Evolutionary conservation across 2,113 vertebrate species (phyloP), one percentile per base, ranked within the genome.

Genomic region (Monopterus albus): DNA sequence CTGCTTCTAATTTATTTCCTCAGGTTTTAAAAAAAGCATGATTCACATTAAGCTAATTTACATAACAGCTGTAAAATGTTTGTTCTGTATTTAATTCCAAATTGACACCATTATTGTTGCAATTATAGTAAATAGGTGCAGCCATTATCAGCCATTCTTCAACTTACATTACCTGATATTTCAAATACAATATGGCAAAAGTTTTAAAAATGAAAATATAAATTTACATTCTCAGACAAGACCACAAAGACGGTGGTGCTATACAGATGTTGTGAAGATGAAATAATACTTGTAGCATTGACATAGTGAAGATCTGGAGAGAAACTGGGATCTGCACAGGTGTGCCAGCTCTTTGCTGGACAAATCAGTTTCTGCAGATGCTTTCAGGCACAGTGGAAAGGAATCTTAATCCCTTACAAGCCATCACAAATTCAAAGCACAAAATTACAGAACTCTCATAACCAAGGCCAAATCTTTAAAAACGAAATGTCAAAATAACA

Each of bases 381-480:
- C 40, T 77, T 78, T 78, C 53, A 67, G 60, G 76, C 55, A 57
- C 47, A 51, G 20, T 55, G 52, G 42, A n/a, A n/a, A n/a, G n/a
- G n/a, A n/a, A n/a, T n/a, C n/a, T n/a, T n/a, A n/a, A n/a, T n/a
- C n/a, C n/a, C n/a, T n/a, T n/a, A n/a, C n/a, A n/a, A n/a, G n/a
- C n/a, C n/a, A n/a, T n/a, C n/a, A n/a, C n/a, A 49, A 42, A 23
- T 56, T 11, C 7, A 50, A 17, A 52, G 59, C 28, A 59, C 61
- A 47, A 2, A 82, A 60, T 17, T 12, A 26, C 43, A 53, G 33
- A 9, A 9, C 20, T 60, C 17, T 55, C 23, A 25, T 73, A 33
- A 64, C 47, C 55, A 46, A 56, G 42, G 33, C n/a, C 38, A 72
- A 63, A 31, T n/a, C n/a, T n/a, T n/a, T n/a, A n/a, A n/a, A n/a